Evolutionary conservation across 1,140 invertebrate genomes (phyloP).

Genomic region (Paramacrobiotus metropolitanus): DNA sequence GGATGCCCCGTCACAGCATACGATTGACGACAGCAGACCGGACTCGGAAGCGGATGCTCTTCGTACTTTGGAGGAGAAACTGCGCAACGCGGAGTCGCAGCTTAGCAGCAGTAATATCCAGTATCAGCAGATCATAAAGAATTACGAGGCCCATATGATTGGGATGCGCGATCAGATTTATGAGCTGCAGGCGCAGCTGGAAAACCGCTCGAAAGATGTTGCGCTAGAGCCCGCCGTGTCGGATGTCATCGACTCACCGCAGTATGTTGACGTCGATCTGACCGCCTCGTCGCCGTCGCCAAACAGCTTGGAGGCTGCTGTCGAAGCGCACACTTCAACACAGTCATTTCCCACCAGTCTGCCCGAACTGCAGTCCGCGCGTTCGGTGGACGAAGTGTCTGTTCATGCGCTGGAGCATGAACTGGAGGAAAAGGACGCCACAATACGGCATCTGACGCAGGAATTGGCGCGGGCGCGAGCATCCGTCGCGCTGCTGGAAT

Average conservation of each 20-base stretch:
- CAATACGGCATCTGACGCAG: slow-evolving; percentile 1
- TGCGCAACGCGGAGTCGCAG: no score
- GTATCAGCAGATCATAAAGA: neutral
- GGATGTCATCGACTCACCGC: neutral
- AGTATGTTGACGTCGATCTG: neutral
- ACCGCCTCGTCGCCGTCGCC: neutral
- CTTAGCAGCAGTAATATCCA: no score
- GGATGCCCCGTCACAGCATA: no score
- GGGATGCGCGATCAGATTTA: neutral
- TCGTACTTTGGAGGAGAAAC: no score
- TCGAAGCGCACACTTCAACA: no score
- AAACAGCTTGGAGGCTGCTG: no score
- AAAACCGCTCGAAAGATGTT: neutral
- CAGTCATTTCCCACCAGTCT: no score
- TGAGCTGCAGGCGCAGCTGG: neutral
- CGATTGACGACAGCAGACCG: no score
- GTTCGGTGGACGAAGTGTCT: neutral
- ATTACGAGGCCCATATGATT: neutral
- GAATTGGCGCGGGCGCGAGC: neutral
- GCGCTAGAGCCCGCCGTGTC: neutral
- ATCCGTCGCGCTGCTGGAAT: neutral
- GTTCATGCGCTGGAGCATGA: neutral
- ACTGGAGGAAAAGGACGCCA: neutral
- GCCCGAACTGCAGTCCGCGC: no score
- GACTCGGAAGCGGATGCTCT: no score